These are phyloP conservation scores for Umimayanthus chanpuru DNA, from an alignment of 92 coral and sea anemone genomes.

Conservation along the genomic window DNA sequence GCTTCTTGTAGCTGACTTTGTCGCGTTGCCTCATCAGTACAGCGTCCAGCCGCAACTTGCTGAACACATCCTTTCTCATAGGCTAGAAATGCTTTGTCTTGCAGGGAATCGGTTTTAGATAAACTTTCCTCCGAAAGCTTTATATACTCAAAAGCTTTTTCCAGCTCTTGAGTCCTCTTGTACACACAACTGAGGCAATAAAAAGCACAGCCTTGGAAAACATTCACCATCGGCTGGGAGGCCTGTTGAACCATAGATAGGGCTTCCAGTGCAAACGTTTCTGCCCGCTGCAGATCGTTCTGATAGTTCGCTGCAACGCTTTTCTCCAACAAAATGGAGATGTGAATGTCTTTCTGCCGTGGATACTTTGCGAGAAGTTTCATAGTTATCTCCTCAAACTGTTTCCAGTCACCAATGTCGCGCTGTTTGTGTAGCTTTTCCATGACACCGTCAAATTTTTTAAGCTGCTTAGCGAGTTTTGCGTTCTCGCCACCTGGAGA, in stretches of 20 bases:
- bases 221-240: constrained; percentile 29
- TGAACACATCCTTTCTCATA: constrained; percentile 44
- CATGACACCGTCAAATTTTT: constrained; percentile 1
- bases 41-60: not conserved
- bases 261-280: constrained; percentile 22
- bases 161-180: constrained; percentile 31
- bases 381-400: constrained; percentile 5
- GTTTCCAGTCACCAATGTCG: constrained; percentile 22
- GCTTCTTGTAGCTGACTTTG: constrained; percentile 16
- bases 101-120: constrained; percentile 9
- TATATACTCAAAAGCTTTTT: constrained; percentile 22
- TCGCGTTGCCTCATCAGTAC: not conserved
- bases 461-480: constrained; percentile 17
- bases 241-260: constrained; percentile 5
- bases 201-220: constrained; percentile 19
- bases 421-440: constrained; percentile 19
- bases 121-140: constrained; percentile 9
- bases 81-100: constrained; percentile 37
- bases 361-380: not conserved
- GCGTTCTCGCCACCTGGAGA: constrained; percentile 14
- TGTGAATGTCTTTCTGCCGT: not conserved
- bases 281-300: not conserved
- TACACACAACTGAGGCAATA: constrained; percentile 25
- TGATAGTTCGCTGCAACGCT: constrained; percentile 31
- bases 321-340: constrained; percentile 21